Evolutionary conservation across 2,113 vertebrate genomes (phyloP).

Genomic region (Amblyornis subalaris): DNA sequence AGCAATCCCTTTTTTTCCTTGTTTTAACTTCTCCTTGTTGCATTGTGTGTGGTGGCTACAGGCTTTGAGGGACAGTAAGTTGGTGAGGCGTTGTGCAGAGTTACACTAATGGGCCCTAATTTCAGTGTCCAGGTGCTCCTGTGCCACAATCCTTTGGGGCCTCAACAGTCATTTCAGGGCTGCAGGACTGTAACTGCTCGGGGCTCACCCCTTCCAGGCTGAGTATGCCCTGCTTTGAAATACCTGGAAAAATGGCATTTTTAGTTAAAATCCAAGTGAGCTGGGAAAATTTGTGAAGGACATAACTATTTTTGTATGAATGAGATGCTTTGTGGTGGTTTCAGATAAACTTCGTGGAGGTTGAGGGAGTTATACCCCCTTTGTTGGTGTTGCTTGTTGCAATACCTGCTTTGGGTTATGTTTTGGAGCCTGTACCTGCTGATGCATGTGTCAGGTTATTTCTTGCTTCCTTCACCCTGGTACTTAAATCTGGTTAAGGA

Average conservation of each 20-base stretch:
- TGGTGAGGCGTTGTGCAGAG: background rate
- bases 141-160: background rate
- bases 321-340: background rate
- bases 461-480: background rate
- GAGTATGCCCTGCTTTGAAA: background rate
- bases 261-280: background rate
- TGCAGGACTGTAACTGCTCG: background rate
- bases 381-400: background rate
- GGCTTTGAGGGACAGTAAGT: background rate
- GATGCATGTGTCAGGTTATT: background rate
- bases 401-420: accelerated
- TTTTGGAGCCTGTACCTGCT: background rate
- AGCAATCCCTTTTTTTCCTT: background rate
- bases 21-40: background rate
- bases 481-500: background rate
- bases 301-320: background rate
- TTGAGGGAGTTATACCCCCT: accelerated
- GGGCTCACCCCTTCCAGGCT: background rate
- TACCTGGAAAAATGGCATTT: background rate
- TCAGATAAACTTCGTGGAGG: background rate
- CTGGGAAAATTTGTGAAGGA: background rate
- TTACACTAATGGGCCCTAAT: background rate
- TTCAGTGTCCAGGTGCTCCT: background rate
- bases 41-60: background rate
- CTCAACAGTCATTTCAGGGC: background rate